Evolutionary conservation across 2,888 invertebrate genomes (phyloP), one percentile per base, ranked within the genome.

Genomic region (Lymantria dispar): DNA sequence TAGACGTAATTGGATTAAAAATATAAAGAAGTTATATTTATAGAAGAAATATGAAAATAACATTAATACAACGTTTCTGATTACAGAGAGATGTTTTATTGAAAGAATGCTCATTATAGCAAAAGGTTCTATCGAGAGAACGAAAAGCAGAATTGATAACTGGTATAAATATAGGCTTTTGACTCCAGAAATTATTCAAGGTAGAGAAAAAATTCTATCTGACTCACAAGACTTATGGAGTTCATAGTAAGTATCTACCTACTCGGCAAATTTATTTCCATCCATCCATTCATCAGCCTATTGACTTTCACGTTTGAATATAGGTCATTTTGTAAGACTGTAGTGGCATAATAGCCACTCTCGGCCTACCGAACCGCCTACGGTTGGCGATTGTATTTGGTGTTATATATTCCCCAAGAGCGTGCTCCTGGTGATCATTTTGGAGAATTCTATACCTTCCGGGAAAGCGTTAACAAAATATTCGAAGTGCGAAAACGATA

Each of bases 61-160:
- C 8, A 30, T 29, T 12, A 8, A 29, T 8, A 10, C 14, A 29
- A 5, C 0, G 10, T 8, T 48, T n/a, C 37, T 43, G 43, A 43
- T 72, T 69, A 0, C 72, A 87, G 87, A 76, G 14, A 64, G 77
- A 36, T 74, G 70, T 9, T 64, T 75, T 0, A 64, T 85, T 0
- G 86, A 86, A 51, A 72, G 78, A 43, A 70, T 84, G 62, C 60
- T 87, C 1, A 70, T 88, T 0, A 66, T 78, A 31, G 69, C 81
- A 0, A 87, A 85, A 53, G 85, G 88, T 3, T 88, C 87, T 0
- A 62, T 85, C 3, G 88, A 88, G 57, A 83, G 79, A 50, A 72
- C 83, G 0, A 88, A 88, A 47, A 67, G 72, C 0, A 75, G 78
- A 45, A 83, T 88, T 2, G 87, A 88, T 45, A 78, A 71, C 31